Evolutionary conservation across 1,140 invertebrate genomes (phyloP).

Genomic region (Platyura marginata): DNA sequence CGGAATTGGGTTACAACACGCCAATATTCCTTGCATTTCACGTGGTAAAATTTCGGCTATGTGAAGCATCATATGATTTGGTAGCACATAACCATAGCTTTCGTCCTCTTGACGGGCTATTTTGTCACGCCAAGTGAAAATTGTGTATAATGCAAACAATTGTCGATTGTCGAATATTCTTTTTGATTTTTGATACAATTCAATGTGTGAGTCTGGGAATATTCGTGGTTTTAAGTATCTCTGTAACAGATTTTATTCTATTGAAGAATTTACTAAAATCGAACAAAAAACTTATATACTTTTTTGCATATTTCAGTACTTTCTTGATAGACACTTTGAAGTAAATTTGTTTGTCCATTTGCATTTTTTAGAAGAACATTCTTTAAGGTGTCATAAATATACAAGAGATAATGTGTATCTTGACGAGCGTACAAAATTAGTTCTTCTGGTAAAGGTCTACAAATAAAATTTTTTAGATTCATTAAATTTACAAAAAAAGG

Average conservation of each 20-base stretch:
- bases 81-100: constrained; percentile 76
- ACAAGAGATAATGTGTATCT: constrained; percentile 92
- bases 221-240: constrained; percentile 66
- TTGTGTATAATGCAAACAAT: constrained; percentile 56
- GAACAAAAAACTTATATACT: constrained; percentile 7
- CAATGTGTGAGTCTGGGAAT: constrained; percentile 49
- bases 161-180: constrained; percentile 75
- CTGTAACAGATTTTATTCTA: constrained; percentile 33
- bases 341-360: constrained; percentile 46
- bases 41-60: constrained; percentile 80
- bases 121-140: constrained; percentile 80
- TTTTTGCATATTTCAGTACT: constrained; percentile 54
- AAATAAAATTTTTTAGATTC: too few species aligned
- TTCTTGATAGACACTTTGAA: constrained; percentile 47
- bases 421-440: constrained; percentile 76
- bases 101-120: constrained; percentile 81
- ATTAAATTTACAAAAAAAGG: too few species aligned
- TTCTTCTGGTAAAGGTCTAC: constrained; percentile 65
- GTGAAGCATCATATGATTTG: constrained; percentile 88
- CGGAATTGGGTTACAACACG: constrained; percentile 87
- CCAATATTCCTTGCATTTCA: constrained; percentile 83
- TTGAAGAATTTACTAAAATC: constrained; percentile 2
- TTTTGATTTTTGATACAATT: constrained; percentile 57
- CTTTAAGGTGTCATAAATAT: constrained; percentile 71
- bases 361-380: constrained; percentile 56